Evolutionary conservation across 2,113 vertebrate genomes (phyloP), one percentile per base, ranked within the genome.

Genomic region (Trochalopteron elliotii): DNA sequence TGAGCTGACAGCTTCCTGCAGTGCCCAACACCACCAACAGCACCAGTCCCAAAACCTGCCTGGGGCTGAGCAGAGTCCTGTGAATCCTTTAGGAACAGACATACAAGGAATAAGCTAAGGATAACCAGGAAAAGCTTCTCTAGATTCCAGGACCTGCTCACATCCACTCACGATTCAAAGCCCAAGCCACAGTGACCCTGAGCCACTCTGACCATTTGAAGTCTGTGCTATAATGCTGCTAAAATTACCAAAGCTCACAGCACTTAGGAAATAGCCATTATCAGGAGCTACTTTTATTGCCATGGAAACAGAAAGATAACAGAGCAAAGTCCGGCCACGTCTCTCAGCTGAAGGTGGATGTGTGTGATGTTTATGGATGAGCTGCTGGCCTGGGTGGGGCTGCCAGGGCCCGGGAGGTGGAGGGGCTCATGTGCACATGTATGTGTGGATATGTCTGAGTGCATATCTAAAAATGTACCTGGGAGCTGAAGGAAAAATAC

Each of bases 251-350:
- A 95, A 91, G 86, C 94, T 95, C 94, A 10, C 95, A 86, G 57
- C 37, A 89, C 87, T 96, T 85, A 88, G 97, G 94, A 94, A 98
- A 97, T 95, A 78, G 95, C 97, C 96, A 50, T 96, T 97, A 97
- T 98, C 97, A 93, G 97, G 96, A 98, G 95, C 97, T 92, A 94
- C 96, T 98, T 97, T 96, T 93, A 97, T 98, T 97, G 52, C 98
- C 98, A 97, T 98, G 97, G 98, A 98, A 98, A 98, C 97, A 0
- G 92, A 39, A 64, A 97, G 95, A 97, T 97, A 97, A 97, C 94
- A 89, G 96, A 64, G 91, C 37, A 59, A 74, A 93, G 96, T 95
- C 96, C 90, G 9, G 97, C 84, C 33, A 42, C 92, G 50, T 92
- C 91, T 80, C 94, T 37, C 53, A 3, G 74, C 93, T 3, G 3